Percentiles rank a stretch among this genome's conserved stretches.
Evolutionary conservation across 1,140 invertebrate genomes (phyloP).

Genomic region (Daktulosphaira vitifoliae): DNA sequence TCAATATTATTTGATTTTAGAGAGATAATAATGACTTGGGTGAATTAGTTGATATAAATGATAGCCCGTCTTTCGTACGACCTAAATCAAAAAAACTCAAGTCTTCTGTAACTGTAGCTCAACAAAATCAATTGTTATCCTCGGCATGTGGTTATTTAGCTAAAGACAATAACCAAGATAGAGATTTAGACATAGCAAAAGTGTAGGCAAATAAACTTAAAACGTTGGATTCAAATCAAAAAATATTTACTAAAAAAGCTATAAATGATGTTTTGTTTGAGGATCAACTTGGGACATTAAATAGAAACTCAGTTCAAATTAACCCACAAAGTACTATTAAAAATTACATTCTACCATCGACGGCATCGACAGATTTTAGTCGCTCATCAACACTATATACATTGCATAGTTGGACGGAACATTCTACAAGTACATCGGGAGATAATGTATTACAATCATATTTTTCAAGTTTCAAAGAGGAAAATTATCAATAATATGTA

Average conservation of each 20-base stretch:
- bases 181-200: background rate
- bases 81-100: slow-evolving; percentile 11
- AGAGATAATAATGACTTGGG: background rate
- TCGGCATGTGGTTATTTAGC: slow-evolving; percentile 6
- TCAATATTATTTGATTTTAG: slow-evolving; percentile 27
- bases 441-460: background rate
- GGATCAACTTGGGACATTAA: slow-evolving; percentile 30
- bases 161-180: slow-evolving; percentile 6
- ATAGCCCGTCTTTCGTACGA: background rate
- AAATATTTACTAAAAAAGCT: slow-evolving; percentile 36
- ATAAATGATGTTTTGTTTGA: slow-evolving; percentile 37
- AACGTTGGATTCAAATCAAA: slow-evolving; percentile 28
- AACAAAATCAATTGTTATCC: slow-evolving; percentile 6
- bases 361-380: background rate
- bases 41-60: background rate
- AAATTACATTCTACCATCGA: background rate
- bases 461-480: slow-evolving; percentile 1
- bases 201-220: slow-evolving; percentile 1
- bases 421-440: slow-evolving; percentile 1
- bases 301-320: slow-evolving; percentile 34
- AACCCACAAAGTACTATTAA: slow-evolving; percentile 32
- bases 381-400: slow-evolving; percentile 28
- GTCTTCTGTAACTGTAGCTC: background rate
- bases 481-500: background rate
- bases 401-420: background rate